Base-by-base conservation (phyloP, 2,113 vertebrate genomes). In the Calidris pugnax region DNA sequence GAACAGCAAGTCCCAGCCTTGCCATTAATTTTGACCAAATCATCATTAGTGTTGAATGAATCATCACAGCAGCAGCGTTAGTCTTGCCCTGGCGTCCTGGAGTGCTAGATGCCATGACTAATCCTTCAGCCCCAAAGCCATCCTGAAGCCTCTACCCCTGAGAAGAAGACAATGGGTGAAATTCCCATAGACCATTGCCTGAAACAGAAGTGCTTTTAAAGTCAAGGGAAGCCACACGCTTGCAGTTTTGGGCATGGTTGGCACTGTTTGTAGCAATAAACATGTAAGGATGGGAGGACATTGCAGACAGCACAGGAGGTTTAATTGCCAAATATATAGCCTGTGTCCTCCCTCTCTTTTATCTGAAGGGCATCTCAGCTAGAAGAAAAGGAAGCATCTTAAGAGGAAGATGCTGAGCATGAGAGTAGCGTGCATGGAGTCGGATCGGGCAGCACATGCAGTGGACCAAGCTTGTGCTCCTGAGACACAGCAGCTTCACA, bases 361-460 rank as follows among this genome's bases (percentile, higher is more conserved):
- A 30, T 24, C 12, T 1, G 1, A 71, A 50, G 9, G 35, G 39
- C 26, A 41, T 16, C 59, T 69, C 18, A 10, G 14, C 12, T 37
- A 63, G 51, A 81, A 55, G 20, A 68, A 68, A 47, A 73, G 33
- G 26, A 77, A 72, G 5, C 19, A 22, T 27, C 14, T 41, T 24
- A 4, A 74, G 41, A 32, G 35, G 66, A 69, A 72, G 33, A 23
- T 53, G 63, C 20, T 66, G 51, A 63, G 32, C 35, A 8, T 33
- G 26, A 56, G 41, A 82, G 8, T 12, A 60, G 18, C 23, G 12
- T 6, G 12, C 1, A 0, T 1, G 6, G 43, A 66, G 41, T 15
- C 1, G 7, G n/a, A 45, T 16, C 0, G 0, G 30, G 20, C 4
- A 3, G 53, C n/a, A 11, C 2, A 0, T n/a, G 37, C 35, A 45